phyloP scores from a whole-genome alignment of 2,888 invertebrate species.

The Clunio marinus region DNA sequence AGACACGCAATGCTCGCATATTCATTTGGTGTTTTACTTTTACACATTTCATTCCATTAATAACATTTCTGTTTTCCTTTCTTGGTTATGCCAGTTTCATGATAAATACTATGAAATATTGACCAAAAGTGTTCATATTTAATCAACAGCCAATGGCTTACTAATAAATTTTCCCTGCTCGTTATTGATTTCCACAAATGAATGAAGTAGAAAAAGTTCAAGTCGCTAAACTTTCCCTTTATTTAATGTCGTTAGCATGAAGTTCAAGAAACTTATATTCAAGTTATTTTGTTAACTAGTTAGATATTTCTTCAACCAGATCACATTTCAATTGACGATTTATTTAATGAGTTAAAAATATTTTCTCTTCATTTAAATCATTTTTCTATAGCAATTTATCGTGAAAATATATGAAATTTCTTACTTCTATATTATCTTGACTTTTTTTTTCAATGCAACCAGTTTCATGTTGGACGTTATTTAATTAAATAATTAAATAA shows the following conservation, averaged over 20 bases:
- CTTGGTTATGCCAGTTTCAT: neutral
- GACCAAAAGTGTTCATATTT: neutral
- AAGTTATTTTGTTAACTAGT: neutral
- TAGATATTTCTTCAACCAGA: conserved; percentile 1
- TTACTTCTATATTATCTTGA: neutral
- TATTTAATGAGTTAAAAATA: neutral
- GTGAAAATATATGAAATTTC: no score
- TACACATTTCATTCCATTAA: conserved; percentile 20
- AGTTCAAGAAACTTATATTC: neutral
- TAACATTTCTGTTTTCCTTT: conserved; percentile 7
- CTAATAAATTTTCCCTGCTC: neutral
- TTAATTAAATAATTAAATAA: no score
- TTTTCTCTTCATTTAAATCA: neutral
- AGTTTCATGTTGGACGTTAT: neutral
- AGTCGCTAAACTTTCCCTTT: no score
- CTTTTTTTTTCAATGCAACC: neutral
- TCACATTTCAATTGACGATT: neutral
- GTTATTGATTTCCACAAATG: no score
- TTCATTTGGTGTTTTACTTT: conserved; percentile 29
- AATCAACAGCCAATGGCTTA: neutral
- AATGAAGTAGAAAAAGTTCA: no score
- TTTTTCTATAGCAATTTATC: neutral
- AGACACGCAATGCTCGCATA: conserved; percentile 24
- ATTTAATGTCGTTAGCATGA: no score
- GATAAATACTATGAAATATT: conserved; percentile 24